phyloP scores from a whole-genome alignment of 2,797 vertebrate genomes.

The Falco peregrinus region DNA sequence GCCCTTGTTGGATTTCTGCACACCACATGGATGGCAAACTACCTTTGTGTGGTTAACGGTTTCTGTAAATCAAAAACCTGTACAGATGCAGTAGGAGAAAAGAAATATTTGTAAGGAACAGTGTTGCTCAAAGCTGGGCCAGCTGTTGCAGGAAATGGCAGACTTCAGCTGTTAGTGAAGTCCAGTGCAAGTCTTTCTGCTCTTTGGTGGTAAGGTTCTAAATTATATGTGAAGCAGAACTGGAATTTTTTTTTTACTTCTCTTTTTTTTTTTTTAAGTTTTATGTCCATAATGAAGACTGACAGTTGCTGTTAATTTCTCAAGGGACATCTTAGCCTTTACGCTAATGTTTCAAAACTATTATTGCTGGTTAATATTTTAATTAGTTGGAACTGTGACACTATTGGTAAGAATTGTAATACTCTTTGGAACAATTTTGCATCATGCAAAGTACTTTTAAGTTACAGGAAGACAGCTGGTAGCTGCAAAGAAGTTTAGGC shows the following conservation, averaged over 20 bases:
- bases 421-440: background rate
- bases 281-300: background rate
- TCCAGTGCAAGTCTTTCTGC: background rate
- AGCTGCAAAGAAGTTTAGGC: background rate
- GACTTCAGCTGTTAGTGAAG: background rate
- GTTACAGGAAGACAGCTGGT: background rate
- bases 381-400: conserved; percentile 15
- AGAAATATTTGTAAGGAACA: fast-evolving
- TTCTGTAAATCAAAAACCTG: background rate
- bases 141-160: background rate
- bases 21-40: fast-evolving
- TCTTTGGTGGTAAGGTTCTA: background rate
- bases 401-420: background rate
- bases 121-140: background rate
- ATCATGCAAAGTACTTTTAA: background rate
- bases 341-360: conserved; percentile 6
- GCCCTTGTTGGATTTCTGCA: background rate
- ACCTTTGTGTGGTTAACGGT: background rate
- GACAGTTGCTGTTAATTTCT: conserved; percentile 40
- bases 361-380: background rate
- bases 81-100: background rate
- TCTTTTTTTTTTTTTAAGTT: background rate
- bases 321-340: conserved; percentile 8
- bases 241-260: background rate
- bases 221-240: background rate